A percentile compares a stretch with the other conserved stretches of the same genome.
Conservation (phyloP, 2,113 vertebrate genomes). For the Monopterus albus region DNA sequence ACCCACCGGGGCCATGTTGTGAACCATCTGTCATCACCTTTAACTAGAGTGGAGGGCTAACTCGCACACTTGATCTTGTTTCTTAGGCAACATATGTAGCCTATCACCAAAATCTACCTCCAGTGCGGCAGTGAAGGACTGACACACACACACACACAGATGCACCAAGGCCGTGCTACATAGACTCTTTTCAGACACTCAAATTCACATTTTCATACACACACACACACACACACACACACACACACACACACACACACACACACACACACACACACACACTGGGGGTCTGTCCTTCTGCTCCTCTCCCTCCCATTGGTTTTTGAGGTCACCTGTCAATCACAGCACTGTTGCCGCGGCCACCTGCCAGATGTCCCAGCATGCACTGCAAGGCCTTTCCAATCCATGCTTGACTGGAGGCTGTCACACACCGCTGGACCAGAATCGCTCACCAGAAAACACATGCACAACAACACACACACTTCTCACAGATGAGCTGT, state of each 20-base stretch:
- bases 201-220: neutral
- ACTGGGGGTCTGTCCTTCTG: constrained; percentile 36
- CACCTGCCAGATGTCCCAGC: constrained; percentile 73
- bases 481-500: neutral
- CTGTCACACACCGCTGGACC: constrained; percentile 61
- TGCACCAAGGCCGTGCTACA: constrained; percentile 2
- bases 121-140: constrained; percentile 4
- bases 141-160: constrained; percentile 9
- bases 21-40: constrained; percentile 69
- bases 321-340: constrained; percentile 78
- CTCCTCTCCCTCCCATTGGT: constrained; percentile 42
- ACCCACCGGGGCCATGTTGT: constrained; percentile 47
- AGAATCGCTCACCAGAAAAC: constrained; percentile 43
- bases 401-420: constrained; percentile 59
- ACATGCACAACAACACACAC: neutral
- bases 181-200: constrained; percentile 16
- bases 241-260: constrained; percentile 5
- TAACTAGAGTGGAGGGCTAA: constrained; percentile 46
- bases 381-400: constrained; percentile 60
- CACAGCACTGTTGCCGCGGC: constrained; percentile 36
- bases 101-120: constrained; percentile 40
- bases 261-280: constrained; percentile 7
- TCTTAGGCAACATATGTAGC: constrained; percentile 59
- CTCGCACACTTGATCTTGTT: constrained; percentile 55
- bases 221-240: neutral